Conservation (phyloP, 2,888 invertebrate genomes). For the Diadromus collaris region DNA sequence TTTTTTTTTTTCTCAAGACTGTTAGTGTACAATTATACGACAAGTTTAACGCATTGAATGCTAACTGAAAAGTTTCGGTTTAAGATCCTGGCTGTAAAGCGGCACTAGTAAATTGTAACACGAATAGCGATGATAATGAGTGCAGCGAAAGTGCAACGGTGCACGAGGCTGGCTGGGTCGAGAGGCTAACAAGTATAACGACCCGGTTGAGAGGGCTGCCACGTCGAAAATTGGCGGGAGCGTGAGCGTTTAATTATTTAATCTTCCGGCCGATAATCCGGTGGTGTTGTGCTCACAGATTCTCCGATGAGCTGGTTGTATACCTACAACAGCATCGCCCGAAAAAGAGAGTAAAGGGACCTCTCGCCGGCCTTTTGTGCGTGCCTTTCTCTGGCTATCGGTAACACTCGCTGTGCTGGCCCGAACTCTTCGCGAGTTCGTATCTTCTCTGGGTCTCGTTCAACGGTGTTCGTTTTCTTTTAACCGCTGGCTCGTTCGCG, state of each 20-base stretch:
- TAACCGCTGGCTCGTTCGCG: conserved; percentile 64
- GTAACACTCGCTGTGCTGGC: conserved; percentile 56
- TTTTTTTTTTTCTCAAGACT: neutral
- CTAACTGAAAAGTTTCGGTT: no score
- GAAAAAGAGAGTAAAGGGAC: conserved; percentile 24
- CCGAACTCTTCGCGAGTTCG: conserved; percentile 7
- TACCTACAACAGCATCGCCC: conserved; percentile 7
- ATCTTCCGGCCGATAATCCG: conserved; percentile 55
- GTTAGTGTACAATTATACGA: neutral
- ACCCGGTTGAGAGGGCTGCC: conserved; percentile 19
- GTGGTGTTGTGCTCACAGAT: conserved; percentile 37
- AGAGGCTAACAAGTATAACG: conserved; percentile 46
- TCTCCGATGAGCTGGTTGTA: conserved; percentile 25
- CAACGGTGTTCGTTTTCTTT: conserved; percentile 74
- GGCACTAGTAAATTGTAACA: neutral
- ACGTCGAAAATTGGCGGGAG: conserved; percentile 50
- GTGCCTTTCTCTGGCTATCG: conserved; percentile 58
- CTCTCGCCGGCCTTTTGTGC: conserved; percentile 59
- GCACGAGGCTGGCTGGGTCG: conserved; percentile 41
- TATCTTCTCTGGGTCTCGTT: conserved; percentile 36
- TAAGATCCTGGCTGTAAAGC: no score
- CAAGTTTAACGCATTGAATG: no score
- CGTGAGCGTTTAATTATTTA: conserved; percentile 62
- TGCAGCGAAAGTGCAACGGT: conserved; percentile 53
- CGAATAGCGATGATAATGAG: conserved; percentile 30